A percentile compares a stretch with the other conserved stretches of the same genome.
Evolutionary conservation across 2,113 vertebrate species (phyloP).

Genomic region (Anarhynchus alexandrinus): DNA sequence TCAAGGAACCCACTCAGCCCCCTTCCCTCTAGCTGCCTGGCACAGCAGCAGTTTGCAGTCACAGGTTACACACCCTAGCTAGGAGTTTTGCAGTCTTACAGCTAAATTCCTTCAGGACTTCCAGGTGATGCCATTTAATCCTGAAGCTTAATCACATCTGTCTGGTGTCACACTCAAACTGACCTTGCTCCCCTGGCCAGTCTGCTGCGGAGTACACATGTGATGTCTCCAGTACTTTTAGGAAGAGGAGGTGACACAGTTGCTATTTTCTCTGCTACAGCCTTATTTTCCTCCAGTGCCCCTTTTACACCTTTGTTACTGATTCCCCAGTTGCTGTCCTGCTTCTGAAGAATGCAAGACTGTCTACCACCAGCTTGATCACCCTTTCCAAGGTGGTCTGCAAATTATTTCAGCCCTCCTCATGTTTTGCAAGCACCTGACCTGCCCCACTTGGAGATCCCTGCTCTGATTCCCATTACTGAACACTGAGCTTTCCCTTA

Average conservation of each 20-base stretch:
- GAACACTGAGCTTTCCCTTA: neutral
- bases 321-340: neutral
- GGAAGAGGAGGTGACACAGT: neutral
- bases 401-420: neutral
- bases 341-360: neutral
- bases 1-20: neutral
- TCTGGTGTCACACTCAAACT: neutral
- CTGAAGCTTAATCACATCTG: neutral
- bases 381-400: neutral
- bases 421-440: neutral
- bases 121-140: neutral
- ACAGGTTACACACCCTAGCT: neutral
- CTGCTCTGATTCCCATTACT: neutral
- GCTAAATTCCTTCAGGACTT: neutral
- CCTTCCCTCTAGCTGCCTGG: neutral
- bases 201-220: neutral
- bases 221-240: neutral
- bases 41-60: neutral
- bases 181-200: neutral
- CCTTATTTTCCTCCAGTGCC: neutral
- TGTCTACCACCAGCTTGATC: neutral
- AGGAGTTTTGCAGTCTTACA: neutral
- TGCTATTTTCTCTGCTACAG: neutral
- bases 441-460: neutral
- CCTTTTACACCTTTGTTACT: neutral